Evolutionary conservation across 2,888 invertebrate genomes (phyloP).

Genomic region (Eurytoma adleriae): DNA sequence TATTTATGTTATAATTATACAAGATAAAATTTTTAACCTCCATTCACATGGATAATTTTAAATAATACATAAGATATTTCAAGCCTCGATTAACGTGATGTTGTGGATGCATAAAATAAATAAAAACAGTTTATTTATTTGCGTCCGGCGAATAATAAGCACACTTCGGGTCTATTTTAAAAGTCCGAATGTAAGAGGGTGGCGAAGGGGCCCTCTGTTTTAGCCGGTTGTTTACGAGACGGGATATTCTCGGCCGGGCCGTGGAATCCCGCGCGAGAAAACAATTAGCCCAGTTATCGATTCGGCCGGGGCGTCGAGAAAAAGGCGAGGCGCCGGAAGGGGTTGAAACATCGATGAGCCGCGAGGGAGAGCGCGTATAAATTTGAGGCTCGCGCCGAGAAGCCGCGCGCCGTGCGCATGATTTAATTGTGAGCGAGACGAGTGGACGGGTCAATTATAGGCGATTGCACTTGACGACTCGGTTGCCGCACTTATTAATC

Average conservation of each 20-base stretch:
- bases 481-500: slow-evolving; percentile 44
- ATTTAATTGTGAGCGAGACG: slow-evolving; percentile 41
- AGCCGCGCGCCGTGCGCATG: not conserved
- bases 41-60: no score
- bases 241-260: slow-evolving; percentile 23
- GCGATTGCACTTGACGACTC: slow-evolving; percentile 21
- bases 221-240: not conserved
- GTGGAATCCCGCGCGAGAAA: not conserved
- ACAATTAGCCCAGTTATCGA: slow-evolving; percentile 38
- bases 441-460: slow-evolving; percentile 39
- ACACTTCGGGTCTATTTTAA: no score
- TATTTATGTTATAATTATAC: no score
- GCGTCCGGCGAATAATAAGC: no score
- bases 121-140: no score
- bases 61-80: no score
- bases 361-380: not conserved
- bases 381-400: not conserved
- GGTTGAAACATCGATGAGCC: slow-evolving; percentile 6
- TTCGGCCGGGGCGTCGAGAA: not conserved
- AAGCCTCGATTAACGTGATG: no score
- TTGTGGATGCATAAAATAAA: no score
- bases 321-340: not conserved
- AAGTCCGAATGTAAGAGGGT: no score
- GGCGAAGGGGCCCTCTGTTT: not conserved
- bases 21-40: no score